Conservation (phyloP, 2,113 vertebrate genomes). For the Ctenodactylus gundi region DNA sequence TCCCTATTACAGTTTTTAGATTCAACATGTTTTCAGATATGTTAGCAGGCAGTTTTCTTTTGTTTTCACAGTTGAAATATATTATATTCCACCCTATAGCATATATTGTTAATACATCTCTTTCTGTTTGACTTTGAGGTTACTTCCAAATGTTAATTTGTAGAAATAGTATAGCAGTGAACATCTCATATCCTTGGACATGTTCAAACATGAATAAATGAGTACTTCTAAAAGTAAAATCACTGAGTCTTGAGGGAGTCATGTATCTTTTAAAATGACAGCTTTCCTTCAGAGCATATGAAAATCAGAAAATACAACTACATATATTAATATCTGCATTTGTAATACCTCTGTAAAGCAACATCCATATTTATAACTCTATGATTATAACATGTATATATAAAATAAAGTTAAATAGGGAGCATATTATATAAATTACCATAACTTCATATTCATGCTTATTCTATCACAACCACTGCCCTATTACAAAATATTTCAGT, state of each 20-base stretch:
- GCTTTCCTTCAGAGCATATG: not conserved
- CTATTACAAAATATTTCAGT: not conserved
- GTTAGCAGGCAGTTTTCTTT: not conserved
- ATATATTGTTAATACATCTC: constrained; percentile 24
- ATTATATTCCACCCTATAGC: not conserved
- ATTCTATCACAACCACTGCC: not conserved
- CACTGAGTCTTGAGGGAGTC: not conserved
- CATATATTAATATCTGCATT: not conserved
- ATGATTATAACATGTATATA: not conserved
- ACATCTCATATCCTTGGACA: not conserved
- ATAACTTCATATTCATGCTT: not conserved
- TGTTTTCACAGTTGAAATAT: not conserved
- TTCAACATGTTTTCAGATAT: not conserved
- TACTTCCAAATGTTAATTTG: constrained; percentile 6
- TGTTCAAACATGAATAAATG: not conserved
- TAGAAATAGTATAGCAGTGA: not conserved
- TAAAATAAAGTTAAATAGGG: not conserved
- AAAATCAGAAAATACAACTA: not conserved
- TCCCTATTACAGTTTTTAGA: not conserved
- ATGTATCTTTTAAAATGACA: not conserved
- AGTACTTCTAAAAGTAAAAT: constrained; percentile 14
- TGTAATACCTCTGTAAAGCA: not conserved
- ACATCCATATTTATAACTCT: not conserved
- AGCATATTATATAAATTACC: not conserved
- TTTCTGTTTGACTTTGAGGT: not conserved